These are phyloP conservation scores for Buathra laborator DNA, from an alignment of 2,888 invertebrate genomes.

Conservation along the genomic window DNA sequence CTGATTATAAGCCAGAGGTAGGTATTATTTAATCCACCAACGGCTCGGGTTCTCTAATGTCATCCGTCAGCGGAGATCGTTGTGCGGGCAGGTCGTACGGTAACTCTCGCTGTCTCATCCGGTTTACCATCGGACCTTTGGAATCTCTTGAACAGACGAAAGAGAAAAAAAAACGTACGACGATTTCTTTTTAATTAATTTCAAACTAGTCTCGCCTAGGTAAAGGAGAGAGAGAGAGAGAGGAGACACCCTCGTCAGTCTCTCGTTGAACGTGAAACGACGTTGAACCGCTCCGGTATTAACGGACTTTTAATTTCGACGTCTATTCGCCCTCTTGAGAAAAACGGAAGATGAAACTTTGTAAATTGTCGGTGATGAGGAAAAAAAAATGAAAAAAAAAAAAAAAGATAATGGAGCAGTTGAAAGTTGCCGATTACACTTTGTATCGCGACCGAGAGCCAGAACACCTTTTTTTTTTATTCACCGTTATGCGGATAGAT, in stretches of 20 bases:
- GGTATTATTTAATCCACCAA: slow-evolving; percentile 55
- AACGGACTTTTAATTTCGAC: slow-evolving; percentile 65
- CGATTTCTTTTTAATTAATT: slow-evolving; percentile 61
- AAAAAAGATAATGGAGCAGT: slow-evolving; percentile 11
- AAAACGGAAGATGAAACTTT: slow-evolving; percentile 40
- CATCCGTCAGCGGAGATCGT: slow-evolving; percentile 38
- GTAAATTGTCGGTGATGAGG: slow-evolving; percentile 52
- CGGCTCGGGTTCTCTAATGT: slow-evolving; percentile 7
- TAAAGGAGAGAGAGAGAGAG: background rate
- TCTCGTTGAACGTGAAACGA: slow-evolving; percentile 22
- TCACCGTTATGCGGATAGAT: slow-evolving; percentile 3
- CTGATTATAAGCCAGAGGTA: slow-evolving; percentile 54
- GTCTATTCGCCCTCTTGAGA: slow-evolving; percentile 31
- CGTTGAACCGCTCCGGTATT: slow-evolving; percentile 40
- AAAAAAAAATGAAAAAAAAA: background rate
- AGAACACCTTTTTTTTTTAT: background rate
- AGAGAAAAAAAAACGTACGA: background rate
- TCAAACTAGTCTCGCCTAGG: slow-evolving; percentile 30
- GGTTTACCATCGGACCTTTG: slow-evolving; percentile 9
- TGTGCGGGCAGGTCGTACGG: background rate
- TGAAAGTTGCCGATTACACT: slow-evolving; percentile 13
- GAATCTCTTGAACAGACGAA: background rate
- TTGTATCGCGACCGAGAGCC: background rate
- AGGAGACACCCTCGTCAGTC: slow-evolving; percentile 47
- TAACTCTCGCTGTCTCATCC: slow-evolving; percentile 3